phyloP scores from a whole-genome alignment of 2,888 invertebrate genomes.

The Drosophila robusta region DNA sequence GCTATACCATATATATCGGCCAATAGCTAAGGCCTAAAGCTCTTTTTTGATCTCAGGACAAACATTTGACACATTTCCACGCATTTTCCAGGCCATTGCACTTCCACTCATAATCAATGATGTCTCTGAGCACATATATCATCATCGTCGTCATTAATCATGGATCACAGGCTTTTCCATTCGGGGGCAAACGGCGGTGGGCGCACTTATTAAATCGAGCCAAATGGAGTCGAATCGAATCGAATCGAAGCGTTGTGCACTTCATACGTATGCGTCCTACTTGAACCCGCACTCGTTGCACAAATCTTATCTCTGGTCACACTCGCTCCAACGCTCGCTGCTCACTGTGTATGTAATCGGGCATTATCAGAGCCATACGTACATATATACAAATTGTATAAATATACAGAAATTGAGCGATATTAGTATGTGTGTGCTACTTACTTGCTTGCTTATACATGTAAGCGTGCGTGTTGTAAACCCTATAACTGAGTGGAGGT shows the following conservation, averaged over 20 bases:
- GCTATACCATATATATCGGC: slow-evolving; percentile 1
- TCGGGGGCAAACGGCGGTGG: slow-evolving; percentile 20
- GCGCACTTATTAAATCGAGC: slow-evolving; percentile 24
- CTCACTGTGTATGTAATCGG: slow-evolving; percentile 62
- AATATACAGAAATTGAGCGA: slow-evolving; percentile 15
- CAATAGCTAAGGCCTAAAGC: background rate
- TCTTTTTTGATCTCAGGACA: slow-evolving; percentile 4
- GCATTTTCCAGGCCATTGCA: slow-evolving; percentile 20
- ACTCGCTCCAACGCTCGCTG: slow-evolving; percentile 25
- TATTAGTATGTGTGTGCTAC: slow-evolving; percentile 33
- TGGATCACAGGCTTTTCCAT: slow-evolving; percentile 21
- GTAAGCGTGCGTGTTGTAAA: slow-evolving; percentile 10
- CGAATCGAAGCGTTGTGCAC: slow-evolving; percentile 33
- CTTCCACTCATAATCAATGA: background rate
- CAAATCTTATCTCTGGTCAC: slow-evolving; percentile 71
- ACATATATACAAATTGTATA: background rate
- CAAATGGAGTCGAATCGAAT: slow-evolving; percentile 23
- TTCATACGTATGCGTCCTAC: slow-evolving; percentile 56
- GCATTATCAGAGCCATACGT: slow-evolving; percentile 64
- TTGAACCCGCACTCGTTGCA: slow-evolving; percentile 74
- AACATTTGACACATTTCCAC: slow-evolving; percentile 40
- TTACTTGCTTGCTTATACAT: slow-evolving; percentile 11
- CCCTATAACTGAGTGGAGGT: slow-evolving; percentile 1
- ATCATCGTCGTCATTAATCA: slow-evolving; percentile 7
- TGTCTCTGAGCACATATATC: slow-evolving; percentile 22